Conservation (phyloP, 2,888 invertebrate species). For the Sminthurides aquaticus region DNA sequence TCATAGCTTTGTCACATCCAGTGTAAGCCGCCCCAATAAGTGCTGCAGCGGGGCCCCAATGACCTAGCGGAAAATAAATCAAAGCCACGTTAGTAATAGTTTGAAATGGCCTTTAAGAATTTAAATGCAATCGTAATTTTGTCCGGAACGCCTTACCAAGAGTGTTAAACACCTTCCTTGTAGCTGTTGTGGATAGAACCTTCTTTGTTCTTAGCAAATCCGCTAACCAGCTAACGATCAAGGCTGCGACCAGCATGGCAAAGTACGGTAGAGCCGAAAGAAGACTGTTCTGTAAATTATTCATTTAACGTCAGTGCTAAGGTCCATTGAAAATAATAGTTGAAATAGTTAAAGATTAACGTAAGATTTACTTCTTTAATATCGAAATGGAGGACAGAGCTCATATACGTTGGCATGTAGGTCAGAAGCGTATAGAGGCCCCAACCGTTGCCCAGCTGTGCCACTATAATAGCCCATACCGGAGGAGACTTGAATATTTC, state of each 20-base stretch:
- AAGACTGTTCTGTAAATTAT: conserved; percentile 54
- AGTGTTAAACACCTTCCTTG: conserved; percentile 50
- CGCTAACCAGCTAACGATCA: conserved; percentile 59
- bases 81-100: conserved; percentile 27
- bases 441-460: conserved; percentile 76
- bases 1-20: conserved; percentile 56
- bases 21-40: conserved; percentile 63
- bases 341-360: too few relatives aligned
- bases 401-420: conserved; percentile 75
- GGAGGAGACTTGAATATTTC: conserved; percentile 65
- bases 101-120: too few relatives aligned
- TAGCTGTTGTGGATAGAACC: conserved; percentile 47
- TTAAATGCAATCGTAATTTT: too few relatives aligned
- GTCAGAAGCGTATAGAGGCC: conserved; percentile 76
- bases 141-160: too few relatives aligned
- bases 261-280: conserved; percentile 60
- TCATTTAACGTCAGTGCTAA: too few relatives aligned
- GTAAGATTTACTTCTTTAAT: conserved; percentile 64
- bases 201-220: conserved; percentile 53
- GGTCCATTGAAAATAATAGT: too few relatives aligned
- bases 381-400: conserved; percentile 70
- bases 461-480: conserved; percentile 73
- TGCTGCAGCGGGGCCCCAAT: conserved; percentile 60
- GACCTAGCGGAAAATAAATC: conserved; percentile 52
- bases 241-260: conserved; percentile 60